Conservation (phyloP, 2,797 vertebrate species). For the Podarcis lilfordi region DNA sequence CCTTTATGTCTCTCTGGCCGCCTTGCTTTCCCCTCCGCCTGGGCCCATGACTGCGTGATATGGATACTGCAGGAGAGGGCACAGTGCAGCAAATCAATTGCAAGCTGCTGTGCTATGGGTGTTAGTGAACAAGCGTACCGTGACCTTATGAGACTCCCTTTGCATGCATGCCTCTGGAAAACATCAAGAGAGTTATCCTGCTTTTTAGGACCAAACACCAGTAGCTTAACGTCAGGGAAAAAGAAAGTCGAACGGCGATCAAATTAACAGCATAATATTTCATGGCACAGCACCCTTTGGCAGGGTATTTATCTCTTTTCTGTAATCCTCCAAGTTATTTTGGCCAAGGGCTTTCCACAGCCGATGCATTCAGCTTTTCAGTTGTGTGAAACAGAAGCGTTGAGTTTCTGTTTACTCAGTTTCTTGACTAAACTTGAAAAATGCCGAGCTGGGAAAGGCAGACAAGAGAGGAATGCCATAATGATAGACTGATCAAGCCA, state of each 20-base stretch:
- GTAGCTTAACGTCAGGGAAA: slow-evolving; percentile 13
- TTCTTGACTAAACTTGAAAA: slow-evolving; percentile 18
- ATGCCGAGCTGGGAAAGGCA: slow-evolving; percentile 22
- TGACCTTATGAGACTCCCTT: slow-evolving; percentile 51
- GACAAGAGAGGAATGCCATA: slow-evolving; percentile 27
- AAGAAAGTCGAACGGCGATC: rapidly evolving
- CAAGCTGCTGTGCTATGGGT: slow-evolving; percentile 7
- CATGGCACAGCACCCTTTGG: not conserved
- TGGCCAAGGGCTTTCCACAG: not conserved
- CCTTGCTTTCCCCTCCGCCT: not conserved
- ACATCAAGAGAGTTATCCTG: slow-evolving; percentile 2
- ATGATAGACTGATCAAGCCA: slow-evolving; percentile 36
- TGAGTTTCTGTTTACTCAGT: slow-evolving; percentile 49
- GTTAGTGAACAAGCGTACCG: slow-evolving; percentile 18
- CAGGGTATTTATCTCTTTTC: not conserved
- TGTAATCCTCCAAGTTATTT: slow-evolving; percentile 17
- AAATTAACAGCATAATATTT: not conserved
- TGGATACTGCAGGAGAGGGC: slow-evolving; percentile 34
- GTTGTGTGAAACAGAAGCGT: slow-evolving; percentile 2
- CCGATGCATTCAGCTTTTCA: not conserved
- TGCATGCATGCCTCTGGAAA: slow-evolving; percentile 61
- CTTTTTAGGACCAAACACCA: slow-evolving; percentile 24
- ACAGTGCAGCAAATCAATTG: slow-evolving; percentile 44
- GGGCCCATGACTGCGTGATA: not conserved
- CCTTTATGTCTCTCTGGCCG: rapidly evolving